A percentile compares a stretch with the other conserved stretches of the same genome.
Conservation (phyloP, 2,113 vertebrate genomes). For the Hirundichthys speculiger region DNA sequence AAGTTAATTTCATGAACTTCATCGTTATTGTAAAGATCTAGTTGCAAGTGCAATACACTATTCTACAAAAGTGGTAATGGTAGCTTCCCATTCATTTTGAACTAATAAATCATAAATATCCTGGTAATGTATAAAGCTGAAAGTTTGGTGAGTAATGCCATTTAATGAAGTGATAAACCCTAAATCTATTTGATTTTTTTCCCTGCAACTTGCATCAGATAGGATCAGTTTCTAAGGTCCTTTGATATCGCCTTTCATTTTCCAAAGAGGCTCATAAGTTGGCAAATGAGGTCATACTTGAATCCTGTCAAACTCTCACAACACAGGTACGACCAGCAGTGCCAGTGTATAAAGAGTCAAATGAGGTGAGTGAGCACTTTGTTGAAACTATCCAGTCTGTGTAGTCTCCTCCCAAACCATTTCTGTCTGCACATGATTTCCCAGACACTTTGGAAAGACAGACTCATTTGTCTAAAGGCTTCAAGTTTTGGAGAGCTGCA, state of each 20-base stretch:
- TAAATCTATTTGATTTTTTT: slow-evolving; percentile 1
- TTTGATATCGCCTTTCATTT: slow-evolving; percentile 8
- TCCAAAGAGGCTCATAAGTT: neutral
- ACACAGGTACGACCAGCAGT: slow-evolving; percentile 10
- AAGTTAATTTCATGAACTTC: too few relatives aligned
- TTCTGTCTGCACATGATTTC: slow-evolving; percentile 43
- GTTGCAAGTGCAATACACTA: too few relatives aligned
- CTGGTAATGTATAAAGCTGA: too few relatives aligned
- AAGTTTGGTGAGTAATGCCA: too few relatives aligned
- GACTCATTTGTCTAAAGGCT: slow-evolving; percentile 55
- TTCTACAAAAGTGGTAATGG: too few relatives aligned
- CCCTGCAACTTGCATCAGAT: neutral
- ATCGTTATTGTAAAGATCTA: too few relatives aligned
- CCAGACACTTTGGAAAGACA: slow-evolving; percentile 62
- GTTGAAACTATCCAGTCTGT: slow-evolving; percentile 45
- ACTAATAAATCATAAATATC: too few relatives aligned
- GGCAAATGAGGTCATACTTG: slow-evolving; percentile 16
- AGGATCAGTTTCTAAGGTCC: neutral
- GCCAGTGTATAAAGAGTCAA: slow-evolving; percentile 43
- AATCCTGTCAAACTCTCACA: neutral
- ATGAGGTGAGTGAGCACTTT: slow-evolving; percentile 52
- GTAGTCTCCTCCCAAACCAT: slow-evolving; percentile 40
- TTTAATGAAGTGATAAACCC: neutral
- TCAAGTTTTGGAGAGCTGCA: slow-evolving; percentile 35
- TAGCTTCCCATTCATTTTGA: too few relatives aligned